These are phyloP conservation scores for Baronia brevicornis DNA, from an alignment of 2,888 invertebrate species.

Conservation along the genomic window DNA sequence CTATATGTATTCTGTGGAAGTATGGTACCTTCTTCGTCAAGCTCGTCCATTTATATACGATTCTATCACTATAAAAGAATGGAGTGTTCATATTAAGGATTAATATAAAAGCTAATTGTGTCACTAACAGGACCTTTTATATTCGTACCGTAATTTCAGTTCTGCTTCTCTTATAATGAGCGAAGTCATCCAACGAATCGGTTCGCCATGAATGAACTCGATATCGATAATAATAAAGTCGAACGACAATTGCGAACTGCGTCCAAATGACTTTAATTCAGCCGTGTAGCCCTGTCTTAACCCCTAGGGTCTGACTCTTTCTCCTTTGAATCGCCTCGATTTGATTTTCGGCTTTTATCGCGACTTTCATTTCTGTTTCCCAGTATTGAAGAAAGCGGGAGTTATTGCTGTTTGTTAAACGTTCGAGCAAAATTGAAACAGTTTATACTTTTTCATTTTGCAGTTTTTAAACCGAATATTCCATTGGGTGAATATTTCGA, in stretches of 20 bases:
- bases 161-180: too few relatives aligned
- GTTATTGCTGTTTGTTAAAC: constrained; percentile 31
- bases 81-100: too few relatives aligned
- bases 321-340: constrained; percentile 29
- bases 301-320: constrained; percentile 28
- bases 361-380: constrained; percentile 28
- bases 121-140: too few relatives aligned
- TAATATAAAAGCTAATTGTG: too few relatives aligned
- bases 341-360: constrained; percentile 40
- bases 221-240: constrained; percentile 15
- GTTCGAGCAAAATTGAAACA: constrained; percentile 22
- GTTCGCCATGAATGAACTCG: constrained; percentile 16
- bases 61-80: too few relatives aligned
- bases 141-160: too few relatives aligned
- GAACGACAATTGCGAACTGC: constrained; percentile 19
- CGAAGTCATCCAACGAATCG: constrained; percentile 17
- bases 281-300: constrained; percentile 29
- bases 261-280: constrained; percentile 23
- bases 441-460: constrained; percentile 14
- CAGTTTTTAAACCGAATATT: neutral
- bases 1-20: too few relatives aligned
- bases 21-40: too few relatives aligned
- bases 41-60: too few relatives aligned
- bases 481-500: too few relatives aligned
- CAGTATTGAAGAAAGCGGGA: constrained; percentile 30